These are phyloP conservation scores for Cosmorhoe ocellata DNA, from an alignment of 2,888 invertebrate genomes.

Conservation along the genomic window DNA sequence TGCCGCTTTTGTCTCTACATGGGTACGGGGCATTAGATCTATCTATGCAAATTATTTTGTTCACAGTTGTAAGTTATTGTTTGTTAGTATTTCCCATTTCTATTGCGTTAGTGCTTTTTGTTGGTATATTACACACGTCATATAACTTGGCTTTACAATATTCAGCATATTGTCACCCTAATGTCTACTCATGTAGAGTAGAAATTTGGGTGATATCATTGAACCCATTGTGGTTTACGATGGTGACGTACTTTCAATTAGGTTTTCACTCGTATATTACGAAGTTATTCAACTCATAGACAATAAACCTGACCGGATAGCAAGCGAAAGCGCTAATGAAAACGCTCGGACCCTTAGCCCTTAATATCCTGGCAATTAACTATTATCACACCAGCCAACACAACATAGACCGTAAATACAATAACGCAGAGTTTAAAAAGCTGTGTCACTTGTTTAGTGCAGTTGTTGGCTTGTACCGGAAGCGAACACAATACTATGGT, in stretches of 20 bases:
- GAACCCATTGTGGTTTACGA: no score
- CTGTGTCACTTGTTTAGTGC: conserved; percentile 9
- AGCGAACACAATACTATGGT: conserved; percentile 44
- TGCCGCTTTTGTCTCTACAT: conserved; percentile 23
- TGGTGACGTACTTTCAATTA: neutral
- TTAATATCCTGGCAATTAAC: conserved; percentile 31
- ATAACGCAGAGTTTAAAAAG: conserved; percentile 10
- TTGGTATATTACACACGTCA: no score
- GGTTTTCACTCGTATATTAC: conserved; percentile 5
- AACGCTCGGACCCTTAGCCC: conserved; percentile 30
- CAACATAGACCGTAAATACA: neutral
- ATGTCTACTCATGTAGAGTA: no score
- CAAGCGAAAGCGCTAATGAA: conserved; percentile 32
- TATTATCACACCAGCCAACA: neutral
- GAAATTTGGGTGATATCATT: no score
- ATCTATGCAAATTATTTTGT: conserved; percentile 21
- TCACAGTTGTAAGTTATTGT: conserved; percentile 1
- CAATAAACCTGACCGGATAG: conserved; percentile 32
- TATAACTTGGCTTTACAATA: no score
- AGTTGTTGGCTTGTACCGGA: conserved; percentile 39
- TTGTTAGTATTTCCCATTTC: conserved; percentile 2
- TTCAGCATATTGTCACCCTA: no score
- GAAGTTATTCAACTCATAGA: conserved; percentile 25
- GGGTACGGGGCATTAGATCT: conserved; percentile 5
- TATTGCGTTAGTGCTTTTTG: neutral